Percentiles rank a stretch among this genome's conserved stretches.
phyloP scores from a whole-genome alignment of 1,140 invertebrate genomes.

The Trachymyrmex septentrionalis region DNA sequence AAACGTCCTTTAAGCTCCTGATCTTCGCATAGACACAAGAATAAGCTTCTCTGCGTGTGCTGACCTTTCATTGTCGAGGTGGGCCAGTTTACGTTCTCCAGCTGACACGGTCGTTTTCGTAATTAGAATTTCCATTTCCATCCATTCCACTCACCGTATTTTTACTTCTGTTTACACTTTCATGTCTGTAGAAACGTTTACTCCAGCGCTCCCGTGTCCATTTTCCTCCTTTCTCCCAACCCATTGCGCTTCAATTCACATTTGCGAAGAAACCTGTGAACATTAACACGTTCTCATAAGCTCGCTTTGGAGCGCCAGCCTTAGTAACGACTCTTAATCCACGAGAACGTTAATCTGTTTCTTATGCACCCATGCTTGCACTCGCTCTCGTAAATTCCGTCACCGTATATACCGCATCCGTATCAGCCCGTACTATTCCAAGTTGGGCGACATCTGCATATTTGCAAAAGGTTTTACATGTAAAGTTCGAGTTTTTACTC shows the following conservation, averaged over 20 bases:
- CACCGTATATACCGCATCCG: not conserved
- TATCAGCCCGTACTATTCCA: constrained; percentile 11
- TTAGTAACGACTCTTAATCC: constrained; percentile 60
- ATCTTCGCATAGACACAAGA: not conserved
- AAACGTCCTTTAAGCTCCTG: not conserved
- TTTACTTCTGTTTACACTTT: constrained; percentile 62
- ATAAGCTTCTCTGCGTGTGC: constrained; percentile 39
- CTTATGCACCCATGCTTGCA: constrained; percentile 41
- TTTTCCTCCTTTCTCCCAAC: not conserved
- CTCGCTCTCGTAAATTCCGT: constrained; percentile 34
- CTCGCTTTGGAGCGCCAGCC: constrained; percentile 16
- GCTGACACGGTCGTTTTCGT: constrained; percentile 53
- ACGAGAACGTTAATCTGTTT: constrained; percentile 60
- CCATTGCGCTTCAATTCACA: not conserved
- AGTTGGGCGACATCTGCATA: not conserved
- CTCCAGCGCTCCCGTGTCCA: not conserved
- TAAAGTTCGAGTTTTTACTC: not conserved
- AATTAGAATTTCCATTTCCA: constrained; percentile 60
- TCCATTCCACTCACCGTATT: constrained; percentile 23
- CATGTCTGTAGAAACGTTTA: constrained; percentile 41
- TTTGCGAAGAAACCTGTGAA: constrained; percentile 23
- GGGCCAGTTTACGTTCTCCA: constrained; percentile 28
- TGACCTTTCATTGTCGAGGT: constrained; percentile 55
- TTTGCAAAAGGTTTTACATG: not conserved
- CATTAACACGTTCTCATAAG: constrained; percentile 36